Conservation (phyloP, 2,888 invertebrate genomes). For the Lasioglossum marginatum region DNA sequence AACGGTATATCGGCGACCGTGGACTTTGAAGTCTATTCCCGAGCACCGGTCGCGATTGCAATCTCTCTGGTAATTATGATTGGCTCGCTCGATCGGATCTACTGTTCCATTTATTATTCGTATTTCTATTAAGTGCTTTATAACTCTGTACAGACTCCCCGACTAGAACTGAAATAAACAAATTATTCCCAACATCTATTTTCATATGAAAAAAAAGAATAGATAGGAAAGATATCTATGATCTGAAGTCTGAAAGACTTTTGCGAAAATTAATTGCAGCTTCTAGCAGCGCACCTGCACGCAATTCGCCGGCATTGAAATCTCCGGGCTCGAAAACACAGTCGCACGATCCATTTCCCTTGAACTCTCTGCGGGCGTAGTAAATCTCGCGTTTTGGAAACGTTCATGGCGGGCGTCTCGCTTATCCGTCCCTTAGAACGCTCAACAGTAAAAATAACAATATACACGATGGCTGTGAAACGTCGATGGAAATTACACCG, state of each 20-base stretch:
- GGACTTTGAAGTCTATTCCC: not conserved
- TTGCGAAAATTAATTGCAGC: not conserved
- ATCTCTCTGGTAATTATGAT: slow-evolving; percentile 10
- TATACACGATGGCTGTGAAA: not conserved
- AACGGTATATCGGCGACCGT: slow-evolving; percentile 11
- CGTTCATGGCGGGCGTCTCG: not conserved
- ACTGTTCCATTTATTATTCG: not conserved
- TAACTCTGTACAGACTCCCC: no score
- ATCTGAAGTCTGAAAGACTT: not conserved
- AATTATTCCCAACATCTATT: not conserved
- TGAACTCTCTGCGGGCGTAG: not conserved
- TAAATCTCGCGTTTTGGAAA: not conserved
- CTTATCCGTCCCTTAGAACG: not conserved
- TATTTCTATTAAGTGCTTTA: not conserved
- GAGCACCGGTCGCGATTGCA: not conserved
- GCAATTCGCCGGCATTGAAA: not conserved
- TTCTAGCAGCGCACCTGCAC: not conserved
- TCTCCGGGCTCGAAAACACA: not conserved
- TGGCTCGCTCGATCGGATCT: not conserved
- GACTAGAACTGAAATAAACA: not conserved
- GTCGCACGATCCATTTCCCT: not conserved
- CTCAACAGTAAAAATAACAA: not conserved
- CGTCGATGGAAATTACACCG: not conserved
- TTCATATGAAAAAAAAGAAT: not conserved
- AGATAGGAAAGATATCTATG: not conserved